Evolutionary conservation across 2,888 invertebrate species (phyloP), one percentile per base, ranked within the genome.

Genomic region (Acrobasis repandana): DNA sequence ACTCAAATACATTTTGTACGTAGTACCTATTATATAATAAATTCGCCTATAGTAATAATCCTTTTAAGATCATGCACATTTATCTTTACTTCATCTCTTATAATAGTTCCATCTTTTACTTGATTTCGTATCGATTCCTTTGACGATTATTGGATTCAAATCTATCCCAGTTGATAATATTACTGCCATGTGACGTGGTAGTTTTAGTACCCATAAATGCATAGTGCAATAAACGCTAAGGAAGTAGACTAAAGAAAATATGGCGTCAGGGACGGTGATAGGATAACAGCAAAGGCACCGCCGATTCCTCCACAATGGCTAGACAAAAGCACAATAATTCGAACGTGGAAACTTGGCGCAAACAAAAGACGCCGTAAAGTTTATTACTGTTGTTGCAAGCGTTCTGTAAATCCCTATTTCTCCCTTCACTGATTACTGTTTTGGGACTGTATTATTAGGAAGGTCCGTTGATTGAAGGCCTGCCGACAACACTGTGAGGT

Each of bases 321-420:
- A 70, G 75, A 86, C 83, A 83, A 86, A 78, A 79, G 70, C 62
- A 71, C 72, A 72, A 75, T 73, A 73, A 76, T 73, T 72, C 72
- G 64, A 65, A 73, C 64, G 67, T 73, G 68, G 69, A 79, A 79
- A 79, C 74, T 72, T 71, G 65, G 67, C 60, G 59, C 63, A 66
- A 67, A 86, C 83, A 85, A 86, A 77, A 68, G 69, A 61, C 63
- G 73, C 74, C 72, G 85, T 89, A 87, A 88, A 88, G 61, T 77
- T 81, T 85, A 87, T 84, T 83, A 74, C 69, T 62, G 73, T 70
- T 74, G 65, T 71, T 80, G 80, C 71, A 63, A 67, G 70, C 64
- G 72, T 75, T 77, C 79, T 75, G 74, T 77, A 71, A 74, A 73
- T 74, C 69, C 70, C 71, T 66, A 68, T 74, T 71, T 70, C 63